phyloP scores from a whole-genome alignment of 2,113 vertebrate genomes.

The Phocoena sinus region DNA sequence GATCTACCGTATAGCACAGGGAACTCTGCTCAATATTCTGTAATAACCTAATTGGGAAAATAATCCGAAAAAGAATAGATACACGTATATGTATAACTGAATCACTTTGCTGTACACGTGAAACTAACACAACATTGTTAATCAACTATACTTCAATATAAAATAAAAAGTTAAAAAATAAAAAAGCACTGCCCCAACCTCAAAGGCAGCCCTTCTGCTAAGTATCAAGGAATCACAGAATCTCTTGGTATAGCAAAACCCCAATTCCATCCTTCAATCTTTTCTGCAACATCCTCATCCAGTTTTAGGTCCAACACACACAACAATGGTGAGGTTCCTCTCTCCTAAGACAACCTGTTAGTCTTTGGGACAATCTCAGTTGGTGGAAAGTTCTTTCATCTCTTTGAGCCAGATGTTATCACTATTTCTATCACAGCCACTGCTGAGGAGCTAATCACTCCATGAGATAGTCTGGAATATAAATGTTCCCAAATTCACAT shows the following conservation, averaged over 20 bases:
- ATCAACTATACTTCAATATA: too few species aligned
- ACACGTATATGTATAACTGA: too few species aligned
- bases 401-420: not conserved
- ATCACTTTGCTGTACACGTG: too few species aligned
- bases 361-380: not conserved
- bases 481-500: slow-evolving; percentile 21
- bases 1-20: too few species aligned
- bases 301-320: not conserved
- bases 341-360: not conserved
- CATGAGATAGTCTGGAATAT: not conserved
- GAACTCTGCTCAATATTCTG: too few species aligned
- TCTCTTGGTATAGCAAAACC: not conserved
- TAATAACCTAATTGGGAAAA: too few species aligned
- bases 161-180: too few species aligned
- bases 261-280: not conserved
- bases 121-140: too few species aligned
- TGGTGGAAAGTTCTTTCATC: not conserved
- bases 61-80: too few species aligned
- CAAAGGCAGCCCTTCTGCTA: not conserved
- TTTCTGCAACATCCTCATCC: not conserved
- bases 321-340: not conserved
- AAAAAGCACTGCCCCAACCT: not conserved
- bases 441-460: not conserved
- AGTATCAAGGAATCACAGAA: not conserved
- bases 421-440: not conserved